phyloP scores from a whole-genome alignment of 2,797 vertebrate species.

The Corythornis leucogaster region DNA sequence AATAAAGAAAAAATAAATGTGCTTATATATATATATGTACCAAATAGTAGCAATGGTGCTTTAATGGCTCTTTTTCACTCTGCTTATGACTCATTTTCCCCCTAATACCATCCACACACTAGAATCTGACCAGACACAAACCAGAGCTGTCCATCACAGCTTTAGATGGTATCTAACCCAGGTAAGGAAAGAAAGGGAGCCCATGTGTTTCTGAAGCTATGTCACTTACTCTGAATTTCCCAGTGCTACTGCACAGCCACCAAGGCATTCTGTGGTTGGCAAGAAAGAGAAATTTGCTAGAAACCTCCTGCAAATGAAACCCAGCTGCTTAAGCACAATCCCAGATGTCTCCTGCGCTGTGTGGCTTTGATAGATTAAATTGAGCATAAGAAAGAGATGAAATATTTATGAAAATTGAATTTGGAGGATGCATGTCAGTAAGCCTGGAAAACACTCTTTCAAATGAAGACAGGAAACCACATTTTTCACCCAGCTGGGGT shows the following conservation, averaged over 20 bases:
- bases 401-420: constrained; percentile 80
- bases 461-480: constrained; percentile 56
- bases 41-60: background rate
- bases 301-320: constrained; percentile 76
- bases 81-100: background rate
- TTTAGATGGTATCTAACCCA: background rate
- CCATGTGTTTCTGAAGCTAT: constrained; percentile 40
- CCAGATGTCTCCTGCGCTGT: constrained; percentile 75
- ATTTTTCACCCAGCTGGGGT: constrained; percentile 51
- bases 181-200: background rate
- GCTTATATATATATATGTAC: background rate
- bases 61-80: background rate
- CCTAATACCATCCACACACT: background rate
- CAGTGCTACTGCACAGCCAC: constrained; percentile 45
- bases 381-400: constrained; percentile 79
- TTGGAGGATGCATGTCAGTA: constrained; percentile 74
- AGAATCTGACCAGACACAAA: background rate
- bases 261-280: constrained; percentile 58
- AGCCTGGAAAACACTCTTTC: constrained; percentile 51
- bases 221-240: constrained; percentile 13
- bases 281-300: constrained; percentile 69
- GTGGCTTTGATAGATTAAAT: constrained; percentile 77
- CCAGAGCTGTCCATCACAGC: background rate
- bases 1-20: too few relatives aligned
- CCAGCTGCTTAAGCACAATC: constrained; percentile 78